These are phyloP conservation scores for Tachina grossa DNA, from an alignment of 2,888 invertebrate species.

Conservation along the genomic window DNA sequence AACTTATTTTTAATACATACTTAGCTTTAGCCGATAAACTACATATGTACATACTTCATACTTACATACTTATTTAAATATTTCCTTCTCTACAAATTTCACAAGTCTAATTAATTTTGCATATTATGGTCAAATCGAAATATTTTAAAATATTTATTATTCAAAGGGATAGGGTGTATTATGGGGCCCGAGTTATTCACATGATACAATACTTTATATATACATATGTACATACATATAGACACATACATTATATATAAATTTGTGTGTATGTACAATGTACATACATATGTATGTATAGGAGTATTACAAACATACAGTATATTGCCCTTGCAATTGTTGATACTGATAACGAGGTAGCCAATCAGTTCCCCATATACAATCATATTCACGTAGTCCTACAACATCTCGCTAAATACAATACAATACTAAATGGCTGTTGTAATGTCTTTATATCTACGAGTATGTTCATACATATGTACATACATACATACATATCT, in stretches of 20 bases:
- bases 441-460: background rate
- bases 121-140: background rate
- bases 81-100: too few species aligned
- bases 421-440: background rate
- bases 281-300: background rate
- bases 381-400: background rate
- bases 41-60: too few species aligned
- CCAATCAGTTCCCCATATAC: background rate
- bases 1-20: too few species aligned
- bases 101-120: too few species aligned
- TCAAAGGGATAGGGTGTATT: conserved; percentile 31
- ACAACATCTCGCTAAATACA: background rate
- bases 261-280: too few species aligned
- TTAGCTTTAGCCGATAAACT: too few species aligned
- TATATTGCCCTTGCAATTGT: conserved; percentile 48
- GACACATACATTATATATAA: background rate
- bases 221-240: background rate
- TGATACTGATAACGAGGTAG: conserved; percentile 41
- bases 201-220: conserved; percentile 9
- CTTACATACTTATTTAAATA: too few species aligned
- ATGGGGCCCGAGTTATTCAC: conserved; percentile 10
- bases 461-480: too few species aligned
- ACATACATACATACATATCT: background rate
- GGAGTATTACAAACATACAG: background rate
- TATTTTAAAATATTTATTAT: background rate